Evolutionary conservation across 2,888 invertebrate species (phyloP).

Genomic region (Coelopa pilipes): DNA sequence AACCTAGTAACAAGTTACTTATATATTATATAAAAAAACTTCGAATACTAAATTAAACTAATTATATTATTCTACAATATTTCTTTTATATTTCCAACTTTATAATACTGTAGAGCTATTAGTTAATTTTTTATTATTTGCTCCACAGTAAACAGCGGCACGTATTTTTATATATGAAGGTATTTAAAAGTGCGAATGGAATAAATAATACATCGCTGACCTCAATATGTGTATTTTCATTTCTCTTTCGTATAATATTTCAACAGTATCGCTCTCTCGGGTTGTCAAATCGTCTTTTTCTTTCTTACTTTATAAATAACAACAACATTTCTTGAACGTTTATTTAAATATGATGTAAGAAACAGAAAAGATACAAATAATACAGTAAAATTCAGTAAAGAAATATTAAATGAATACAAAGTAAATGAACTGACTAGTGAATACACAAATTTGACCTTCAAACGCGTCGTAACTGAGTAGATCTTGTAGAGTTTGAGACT

Average conservation of each 20-base stretch:
- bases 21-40: background rate
- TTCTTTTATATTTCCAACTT: background rate
- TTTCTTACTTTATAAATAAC: conserved; percentile 21
- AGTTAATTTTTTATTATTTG: background rate
- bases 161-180: conserved; percentile 16
- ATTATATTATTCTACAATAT: background rate
- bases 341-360: conserved; percentile 43
- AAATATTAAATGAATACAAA: conserved; percentile 30
- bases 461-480: conserved; percentile 3
- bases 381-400: conserved; percentile 25
- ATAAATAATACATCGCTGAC: conserved; percentile 45
- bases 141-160: background rate
- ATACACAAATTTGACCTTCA: conserved; percentile 26
- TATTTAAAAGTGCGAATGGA: conserved; percentile 9
- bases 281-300: conserved; percentile 31
- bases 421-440: conserved; percentile 5
- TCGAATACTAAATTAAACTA: no score
- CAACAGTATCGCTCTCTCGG: conserved; percentile 11
- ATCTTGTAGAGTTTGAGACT: background rate
- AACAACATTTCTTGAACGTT: conserved; percentile 23
- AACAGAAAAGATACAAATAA: conserved; percentile 35
- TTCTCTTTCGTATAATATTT: conserved; percentile 27
- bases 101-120: no score
- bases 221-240: conserved; percentile 41
- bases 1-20: conserved; percentile 47